phyloP scores from a whole-genome alignment of 2,113 vertebrate genomes.

The Fregetta grallaria region DNA sequence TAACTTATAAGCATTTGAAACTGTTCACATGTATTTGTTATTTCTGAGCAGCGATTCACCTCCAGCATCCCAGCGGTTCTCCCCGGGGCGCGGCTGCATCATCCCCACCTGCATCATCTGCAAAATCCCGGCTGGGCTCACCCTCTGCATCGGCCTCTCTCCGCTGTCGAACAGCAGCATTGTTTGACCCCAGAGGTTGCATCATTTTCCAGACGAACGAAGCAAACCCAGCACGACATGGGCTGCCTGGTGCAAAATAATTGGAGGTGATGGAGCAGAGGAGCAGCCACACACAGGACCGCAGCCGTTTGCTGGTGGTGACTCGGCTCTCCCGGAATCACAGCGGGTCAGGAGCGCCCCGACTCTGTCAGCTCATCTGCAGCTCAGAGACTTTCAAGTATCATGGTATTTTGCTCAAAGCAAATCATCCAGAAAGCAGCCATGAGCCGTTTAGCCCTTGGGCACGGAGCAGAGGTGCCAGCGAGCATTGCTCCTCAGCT shows the following conservation, averaged over 20 bases:
- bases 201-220: not conserved
- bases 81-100: fast-evolving
- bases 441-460: not conserved
- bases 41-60: not conserved
- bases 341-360: not conserved
- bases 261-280: slow-evolving; percentile 24
- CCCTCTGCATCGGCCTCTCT: fast-evolving
- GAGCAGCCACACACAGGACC: not conserved
- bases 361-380: fast-evolving
- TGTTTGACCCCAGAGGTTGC: not conserved
- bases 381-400: not conserved
- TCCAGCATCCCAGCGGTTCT: not conserved
- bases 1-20: not conserved
- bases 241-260: not conserved
- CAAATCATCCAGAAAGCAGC: not conserved
- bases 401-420: not conserved
- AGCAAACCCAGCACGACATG: not conserved
- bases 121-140: fast-evolving
- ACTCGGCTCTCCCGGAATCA: not conserved
- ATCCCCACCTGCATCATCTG: not conserved
- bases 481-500: not conserved
- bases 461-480: not conserved
- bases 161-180: not conserved
- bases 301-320: not conserved
- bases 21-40: fast-evolving